phyloP scores from a whole-genome alignment of 1,140 invertebrate genomes.

The Bombus turneri region DNA sequence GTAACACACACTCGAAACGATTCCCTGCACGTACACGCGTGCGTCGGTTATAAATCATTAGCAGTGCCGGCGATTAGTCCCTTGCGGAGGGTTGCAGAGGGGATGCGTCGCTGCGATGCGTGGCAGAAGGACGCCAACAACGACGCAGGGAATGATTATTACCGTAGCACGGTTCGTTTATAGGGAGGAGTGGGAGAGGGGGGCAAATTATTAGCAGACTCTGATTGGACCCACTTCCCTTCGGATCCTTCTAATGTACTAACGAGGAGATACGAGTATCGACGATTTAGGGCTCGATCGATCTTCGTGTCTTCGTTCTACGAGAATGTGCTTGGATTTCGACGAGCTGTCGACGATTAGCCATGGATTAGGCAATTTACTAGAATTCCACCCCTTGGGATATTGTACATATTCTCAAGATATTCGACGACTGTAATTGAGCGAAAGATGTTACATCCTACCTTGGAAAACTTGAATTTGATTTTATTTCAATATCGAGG shows the following conservation, averaged over 20 bases:
- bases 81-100: slow-evolving; percentile 67
- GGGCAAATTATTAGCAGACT: slow-evolving; percentile 79
- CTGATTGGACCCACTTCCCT: slow-evolving; percentile 77
- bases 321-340: neutral
- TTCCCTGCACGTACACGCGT: slow-evolving; percentile 66
- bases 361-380: neutral
- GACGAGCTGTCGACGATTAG: neutral
- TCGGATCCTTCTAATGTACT: slow-evolving; percentile 72
- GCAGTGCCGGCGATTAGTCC: slow-evolving; percentile 79
- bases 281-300: slow-evolving; percentile 17
- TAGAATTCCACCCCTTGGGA: no score
- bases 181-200: neutral
- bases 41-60: slow-evolving; percentile 80
- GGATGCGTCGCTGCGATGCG: slow-evolving; percentile 50
- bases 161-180: slow-evolving; percentile 50
- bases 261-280: slow-evolving; percentile 65
- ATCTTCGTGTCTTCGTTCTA: slow-evolving; percentile 1
- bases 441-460: no score
- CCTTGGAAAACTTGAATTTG: no score
- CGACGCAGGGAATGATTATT: slow-evolving; percentile 77
- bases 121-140: slow-evolving; percentile 46
- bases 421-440: no score
- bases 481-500: no score
- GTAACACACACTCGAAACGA: slow-evolving; percentile 7
- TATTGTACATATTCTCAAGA: no score